phyloP scores from a whole-genome alignment of 2,888 invertebrate genomes.

The Agriopis leucophaearia region DNA sequence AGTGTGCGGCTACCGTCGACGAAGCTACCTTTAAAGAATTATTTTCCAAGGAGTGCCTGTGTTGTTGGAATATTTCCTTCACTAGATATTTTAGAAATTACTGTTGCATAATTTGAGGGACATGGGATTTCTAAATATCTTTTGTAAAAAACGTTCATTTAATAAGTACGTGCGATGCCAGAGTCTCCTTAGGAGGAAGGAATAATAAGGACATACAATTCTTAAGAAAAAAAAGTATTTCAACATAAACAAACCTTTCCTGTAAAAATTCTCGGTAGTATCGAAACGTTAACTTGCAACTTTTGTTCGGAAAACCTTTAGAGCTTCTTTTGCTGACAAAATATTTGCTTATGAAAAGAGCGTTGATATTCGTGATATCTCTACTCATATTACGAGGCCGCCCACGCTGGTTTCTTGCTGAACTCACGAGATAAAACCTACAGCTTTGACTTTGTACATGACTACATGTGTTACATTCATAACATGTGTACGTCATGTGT shows the following conservation, averaged over 20 bases:
- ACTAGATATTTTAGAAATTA: too few relatives aligned
- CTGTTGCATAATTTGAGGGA: too few relatives aligned
- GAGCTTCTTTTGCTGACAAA: not conserved
- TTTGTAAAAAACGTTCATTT: too few relatives aligned
- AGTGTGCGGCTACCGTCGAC: constrained; percentile 47
- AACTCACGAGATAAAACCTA: constrained; percentile 12
- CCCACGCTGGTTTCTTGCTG: constrained; percentile 5
- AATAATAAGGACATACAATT: too few relatives aligned
- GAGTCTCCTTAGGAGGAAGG: too few relatives aligned
- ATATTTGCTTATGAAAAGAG: not conserved
- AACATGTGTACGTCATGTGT: too few relatives aligned
- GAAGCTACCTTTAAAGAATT: not conserved
- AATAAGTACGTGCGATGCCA: too few relatives aligned
- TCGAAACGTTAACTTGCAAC: not conserved
- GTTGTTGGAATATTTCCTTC: not conserved
- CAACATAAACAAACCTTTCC: too few relatives aligned
- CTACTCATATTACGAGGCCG: not conserved
- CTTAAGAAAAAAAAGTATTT: too few relatives aligned
- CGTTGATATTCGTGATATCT: constrained; percentile 1
- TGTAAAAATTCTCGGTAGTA: not conserved
- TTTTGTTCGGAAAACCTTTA: not conserved
- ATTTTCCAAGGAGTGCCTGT: not conserved
- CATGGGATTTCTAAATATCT: too few relatives aligned
- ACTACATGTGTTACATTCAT: constrained; percentile 16
- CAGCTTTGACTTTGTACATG: constrained; percentile 17